Base-by-base conservation (phyloP, 2,888 invertebrate species). In the Brenthis hecate region DNA sequence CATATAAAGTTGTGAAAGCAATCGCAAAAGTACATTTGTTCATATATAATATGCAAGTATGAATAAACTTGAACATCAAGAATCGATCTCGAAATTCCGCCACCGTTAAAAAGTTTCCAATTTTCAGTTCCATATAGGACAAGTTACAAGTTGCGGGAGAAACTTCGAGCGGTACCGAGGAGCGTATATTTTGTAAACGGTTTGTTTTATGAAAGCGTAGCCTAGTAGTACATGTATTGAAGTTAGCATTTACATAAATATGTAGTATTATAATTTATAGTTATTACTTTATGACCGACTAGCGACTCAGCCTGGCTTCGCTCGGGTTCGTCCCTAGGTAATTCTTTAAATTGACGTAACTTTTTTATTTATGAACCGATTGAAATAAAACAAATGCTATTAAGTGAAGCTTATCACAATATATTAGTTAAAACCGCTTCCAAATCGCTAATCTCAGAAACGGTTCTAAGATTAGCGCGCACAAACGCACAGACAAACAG, bases 121-220 rank as follows among this genome's bases (percentile, higher is more conserved):
- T 70, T 72, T 70, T 68, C 70, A 63, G 65, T 68, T 61, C 56
- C 70, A 70, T 70, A 66, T 72, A 64, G 64, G 70, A 66, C 70
- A 72, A 72, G 53, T 70, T 72, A 58, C 56, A 61, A 61, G 36
- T 43, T 43, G 36, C 8, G 36, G 36, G 50, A 53, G 58, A 65
- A 64, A 70, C 69, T 66, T 60, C 64, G 32, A 53, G 48, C 43
- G 54, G 43, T 56, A 56, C 51, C n/a, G 36, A 62, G 48, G 47
- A 53, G 19, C 62, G 51, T 62, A 62, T 70, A 58, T 66, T 70
- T 70, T 65, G 66, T 70, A 58, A 66, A 54, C 66, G 66, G 62
- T 70, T 62, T 66, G 62, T 70, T 66, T 63, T 61, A 23, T 53
- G 51, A 53, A 48, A 58, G 58, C 47, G n/a, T 48, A 28, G 14